Evolutionary conservation across 2,888 invertebrate genomes (phyloP).

Genomic region (Hetaerina titia): DNA sequence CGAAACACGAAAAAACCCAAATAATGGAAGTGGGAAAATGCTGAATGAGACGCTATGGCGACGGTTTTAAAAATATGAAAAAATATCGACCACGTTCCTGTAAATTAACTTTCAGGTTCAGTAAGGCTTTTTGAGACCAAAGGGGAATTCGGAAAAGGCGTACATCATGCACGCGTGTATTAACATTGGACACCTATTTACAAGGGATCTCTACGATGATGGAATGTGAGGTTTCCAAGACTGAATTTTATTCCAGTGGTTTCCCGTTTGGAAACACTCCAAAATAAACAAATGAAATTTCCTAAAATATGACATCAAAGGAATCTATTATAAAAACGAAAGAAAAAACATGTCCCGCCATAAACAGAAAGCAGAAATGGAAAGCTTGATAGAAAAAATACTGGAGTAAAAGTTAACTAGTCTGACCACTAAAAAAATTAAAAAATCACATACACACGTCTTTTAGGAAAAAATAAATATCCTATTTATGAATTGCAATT

Average conservation of each 20-base stretch:
- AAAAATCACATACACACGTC: no score
- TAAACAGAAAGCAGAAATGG: background rate
- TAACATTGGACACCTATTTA: no score
- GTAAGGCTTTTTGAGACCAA: background rate
- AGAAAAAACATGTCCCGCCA: background rate
- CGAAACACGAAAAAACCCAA: no score
- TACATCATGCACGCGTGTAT: no score
- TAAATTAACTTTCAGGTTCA: background rate
- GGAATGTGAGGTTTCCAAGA: background rate
- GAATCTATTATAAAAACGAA: background rate
- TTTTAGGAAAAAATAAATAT: no score
- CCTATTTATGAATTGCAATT: no score
- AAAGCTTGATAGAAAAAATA: no score
- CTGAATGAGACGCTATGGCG: no score
- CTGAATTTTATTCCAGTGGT: background rate
- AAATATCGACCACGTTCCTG: background rate
- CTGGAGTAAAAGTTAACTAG: no score
- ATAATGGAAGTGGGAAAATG: no score
- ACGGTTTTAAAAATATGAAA: background rate
- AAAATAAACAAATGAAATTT: background rate
- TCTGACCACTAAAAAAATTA: no score
- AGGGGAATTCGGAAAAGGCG: background rate
- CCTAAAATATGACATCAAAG: background rate
- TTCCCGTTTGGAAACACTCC: background rate
- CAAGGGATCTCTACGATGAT: no score